phyloP scores from a whole-genome alignment of 2,113 vertebrate genomes.

The Synchiropus splendidus region DNA sequence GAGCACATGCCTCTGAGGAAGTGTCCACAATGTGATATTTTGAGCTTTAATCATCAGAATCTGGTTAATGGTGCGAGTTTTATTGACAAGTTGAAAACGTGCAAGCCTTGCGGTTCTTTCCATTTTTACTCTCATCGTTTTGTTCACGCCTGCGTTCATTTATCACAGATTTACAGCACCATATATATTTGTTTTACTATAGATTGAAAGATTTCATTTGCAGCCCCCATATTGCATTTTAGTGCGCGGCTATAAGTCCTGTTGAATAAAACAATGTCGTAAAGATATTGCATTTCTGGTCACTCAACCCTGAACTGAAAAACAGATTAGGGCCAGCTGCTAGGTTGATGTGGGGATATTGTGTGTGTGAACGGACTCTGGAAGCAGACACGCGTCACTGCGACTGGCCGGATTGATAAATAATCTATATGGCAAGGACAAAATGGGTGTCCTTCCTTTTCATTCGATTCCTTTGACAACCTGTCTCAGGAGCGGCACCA shows the following conservation, averaged over 20 bases:
- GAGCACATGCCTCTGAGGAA: no score
- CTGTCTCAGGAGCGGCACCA: constrained; percentile 28
- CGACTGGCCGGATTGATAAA: constrained; percentile 59
- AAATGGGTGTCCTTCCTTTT: constrained; percentile 53
- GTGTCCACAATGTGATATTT: no score
- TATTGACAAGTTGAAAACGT: constrained; percentile 26
- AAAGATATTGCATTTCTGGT: constrained; percentile 33
- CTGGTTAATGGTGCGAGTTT: constrained; percentile 1
- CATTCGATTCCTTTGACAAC: constrained; percentile 55
- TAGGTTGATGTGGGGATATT: constrained; percentile 44
- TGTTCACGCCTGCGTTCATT: constrained; percentile 8
- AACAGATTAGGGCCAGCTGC: constrained; percentile 46
- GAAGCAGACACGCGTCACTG: constrained; percentile 50
- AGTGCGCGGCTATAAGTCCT: constrained; percentile 6
- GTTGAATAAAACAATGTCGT: constrained; percentile 12
- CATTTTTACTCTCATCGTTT: constrained; percentile 30
- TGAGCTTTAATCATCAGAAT: no score
- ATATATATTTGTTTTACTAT: constrained; percentile 5
- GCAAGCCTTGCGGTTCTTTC: constrained; percentile 12
- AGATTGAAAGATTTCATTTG: constrained; percentile 9
- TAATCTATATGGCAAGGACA: constrained; percentile 61
- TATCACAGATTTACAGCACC: constrained; percentile 28
- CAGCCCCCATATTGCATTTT: constrained; percentile 15
- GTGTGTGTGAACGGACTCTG: constrained; percentile 56
- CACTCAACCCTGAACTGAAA: constrained; percentile 41